Conservation (phyloP, 2,113 vertebrate species). For the Noturus placidus region DNA sequence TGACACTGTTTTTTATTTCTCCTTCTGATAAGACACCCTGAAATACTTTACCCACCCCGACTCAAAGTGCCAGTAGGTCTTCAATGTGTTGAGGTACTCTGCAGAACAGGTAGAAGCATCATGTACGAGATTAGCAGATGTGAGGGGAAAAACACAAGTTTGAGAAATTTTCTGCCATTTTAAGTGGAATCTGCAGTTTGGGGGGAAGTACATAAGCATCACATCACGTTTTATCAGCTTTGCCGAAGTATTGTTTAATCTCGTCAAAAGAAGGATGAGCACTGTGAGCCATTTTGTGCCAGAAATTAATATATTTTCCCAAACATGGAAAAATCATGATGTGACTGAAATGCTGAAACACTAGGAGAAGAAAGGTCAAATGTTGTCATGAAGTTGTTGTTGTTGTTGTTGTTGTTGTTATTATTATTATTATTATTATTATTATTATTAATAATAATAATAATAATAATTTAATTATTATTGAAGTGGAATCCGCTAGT, state of each 20-base stretch:
- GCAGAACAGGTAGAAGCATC: neutral
- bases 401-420: neutral
- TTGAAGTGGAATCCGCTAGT: neutral
- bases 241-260: neutral
- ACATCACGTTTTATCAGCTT: neutral
- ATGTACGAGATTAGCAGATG: neutral
- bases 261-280: no score
- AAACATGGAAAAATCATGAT: neutral
- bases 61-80: neutral
- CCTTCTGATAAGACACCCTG: neutral
- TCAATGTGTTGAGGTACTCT: neutral
- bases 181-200: neutral
- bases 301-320: neutral
- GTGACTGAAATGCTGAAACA: neutral
- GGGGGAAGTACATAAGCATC: neutral
- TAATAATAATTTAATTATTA: no score
- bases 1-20: no score
- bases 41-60: neutral
- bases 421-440: conserved; percentile 8
- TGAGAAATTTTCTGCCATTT: neutral
- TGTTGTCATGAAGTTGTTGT: neutral
- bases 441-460: neutral
- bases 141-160: neutral
- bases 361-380: neutral
- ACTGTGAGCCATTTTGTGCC: neutral